Percentiles rank a stretch among this genome's conserved stretches.
Evolutionary conservation across 2,113 vertebrate genomes (phyloP).

Genomic region (Myxocyprinus asiaticus): DNA sequence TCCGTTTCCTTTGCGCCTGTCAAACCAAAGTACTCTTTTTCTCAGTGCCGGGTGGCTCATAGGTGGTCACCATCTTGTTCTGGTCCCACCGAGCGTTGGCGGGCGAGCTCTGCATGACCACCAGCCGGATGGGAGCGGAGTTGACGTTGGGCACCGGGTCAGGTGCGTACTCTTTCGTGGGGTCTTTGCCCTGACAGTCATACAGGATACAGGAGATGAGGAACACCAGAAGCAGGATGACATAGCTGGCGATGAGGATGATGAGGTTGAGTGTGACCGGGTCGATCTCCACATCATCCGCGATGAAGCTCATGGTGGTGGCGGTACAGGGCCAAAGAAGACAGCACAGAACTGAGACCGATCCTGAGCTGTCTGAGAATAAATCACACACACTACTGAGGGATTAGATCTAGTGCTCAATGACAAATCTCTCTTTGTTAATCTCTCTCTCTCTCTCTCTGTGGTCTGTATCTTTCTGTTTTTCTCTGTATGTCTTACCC

Average conservation of each 20-base stretch:
- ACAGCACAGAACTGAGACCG: neutral
- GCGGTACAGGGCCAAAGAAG: constrained; percentile 12
- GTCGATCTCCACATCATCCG: constrained; percentile 94
- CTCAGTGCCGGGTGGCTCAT: constrained; percentile 65
- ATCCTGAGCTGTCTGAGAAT: constrained; percentile 1
- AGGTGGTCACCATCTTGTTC: constrained; percentile 73
- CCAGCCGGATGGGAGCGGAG: constrained; percentile 84
- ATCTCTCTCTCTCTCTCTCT: too few species aligned
- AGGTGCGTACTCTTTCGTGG: constrained; percentile 86
- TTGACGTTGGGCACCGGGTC: constrained; percentile 71
- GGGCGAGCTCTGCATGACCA: constrained; percentile 87
- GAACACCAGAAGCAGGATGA: constrained; percentile 94
- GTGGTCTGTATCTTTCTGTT: too few species aligned
- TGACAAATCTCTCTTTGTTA: constrained; percentile 25
- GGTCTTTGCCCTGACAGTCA: constrained; percentile 94
- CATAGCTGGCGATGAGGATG: constrained; percentile 92
- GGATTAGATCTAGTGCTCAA: constrained; percentile 11
- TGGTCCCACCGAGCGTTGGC: constrained; percentile 72
- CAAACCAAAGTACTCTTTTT: constrained; percentile 92
- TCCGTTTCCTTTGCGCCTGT: constrained; percentile 36
- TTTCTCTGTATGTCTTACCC: too few species aligned
- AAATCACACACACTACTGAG: neutral
- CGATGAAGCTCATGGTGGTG: constrained; percentile 84
- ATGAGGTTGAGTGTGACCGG: constrained; percentile 94
- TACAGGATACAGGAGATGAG: constrained; percentile 95